These are phyloP conservation scores for Eidolon dupreanum DNA, from an alignment of 2,797 vertebrate genomes.

Conservation along the genomic window DNA sequence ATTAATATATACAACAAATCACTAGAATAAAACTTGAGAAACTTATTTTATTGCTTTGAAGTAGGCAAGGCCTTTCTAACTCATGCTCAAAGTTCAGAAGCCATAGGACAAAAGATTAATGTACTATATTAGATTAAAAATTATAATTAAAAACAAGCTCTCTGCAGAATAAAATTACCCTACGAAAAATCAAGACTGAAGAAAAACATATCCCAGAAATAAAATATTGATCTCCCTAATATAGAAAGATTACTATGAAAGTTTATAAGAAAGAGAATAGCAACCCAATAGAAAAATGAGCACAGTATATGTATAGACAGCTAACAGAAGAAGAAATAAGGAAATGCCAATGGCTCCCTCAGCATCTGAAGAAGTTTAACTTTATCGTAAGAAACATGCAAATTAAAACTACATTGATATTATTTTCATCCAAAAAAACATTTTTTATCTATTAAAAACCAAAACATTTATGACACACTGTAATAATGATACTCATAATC, in stretches of 20 bases:
- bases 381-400: constrained; percentile 8
- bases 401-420: neutral
- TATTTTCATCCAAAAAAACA: neutral
- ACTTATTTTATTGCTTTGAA: constrained; percentile 20
- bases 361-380: neutral
- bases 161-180: neutral
- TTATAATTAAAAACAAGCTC: neutral
- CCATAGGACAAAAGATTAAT: neutral
- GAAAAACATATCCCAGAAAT: neutral
- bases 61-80: neutral
- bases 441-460: neutral
- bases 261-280: neutral
- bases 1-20: neutral
- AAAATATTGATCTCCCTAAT: neutral
- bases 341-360: neutral
- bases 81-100: neutral
- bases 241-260: neutral
- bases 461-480: neutral
- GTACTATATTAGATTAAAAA: neutral
- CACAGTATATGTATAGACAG: neutral
- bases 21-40: neutral
- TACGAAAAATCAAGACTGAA: neutral
- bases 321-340: constrained; percentile 35
- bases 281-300: neutral
- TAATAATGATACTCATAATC: neutral